Evolutionary conservation across 2,797 vertebrate genomes (phyloP).

Genomic region (Myoxocephalus aenaeus): DNA sequence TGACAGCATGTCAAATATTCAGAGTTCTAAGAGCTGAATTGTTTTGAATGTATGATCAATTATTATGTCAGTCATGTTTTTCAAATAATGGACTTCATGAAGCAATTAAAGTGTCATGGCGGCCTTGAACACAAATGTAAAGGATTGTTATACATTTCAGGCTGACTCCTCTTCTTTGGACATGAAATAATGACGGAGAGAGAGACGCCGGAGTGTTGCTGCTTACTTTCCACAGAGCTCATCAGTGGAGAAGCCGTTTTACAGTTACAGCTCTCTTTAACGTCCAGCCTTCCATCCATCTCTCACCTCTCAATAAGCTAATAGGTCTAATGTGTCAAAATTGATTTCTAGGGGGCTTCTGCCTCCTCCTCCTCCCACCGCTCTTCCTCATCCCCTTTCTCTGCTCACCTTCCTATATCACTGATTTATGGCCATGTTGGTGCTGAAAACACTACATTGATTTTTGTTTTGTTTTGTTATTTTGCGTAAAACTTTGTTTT

Average conservation of each 20-base stretch:
- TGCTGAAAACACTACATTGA: constrained; percentile 85
- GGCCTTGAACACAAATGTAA: neutral
- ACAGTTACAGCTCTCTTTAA: constrained; percentile 64
- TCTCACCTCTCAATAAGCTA: constrained; percentile 89
- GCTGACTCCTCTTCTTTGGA: constrained; percentile 16
- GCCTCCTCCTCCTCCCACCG: constrained; percentile 59
- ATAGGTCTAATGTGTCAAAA: constrained; percentile 97
- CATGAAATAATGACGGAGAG: constrained; percentile 8
- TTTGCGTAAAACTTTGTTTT: constrained; percentile 85
- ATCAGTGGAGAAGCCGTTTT: constrained; percentile 66
- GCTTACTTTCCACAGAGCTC: constrained; percentile 45
- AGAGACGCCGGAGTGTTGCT: constrained; percentile 11
- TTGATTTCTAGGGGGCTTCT: constrained; percentile 89
- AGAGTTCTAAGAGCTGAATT: neutral
- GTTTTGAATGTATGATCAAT: neutral
- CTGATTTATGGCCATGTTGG: constrained; percentile 88
- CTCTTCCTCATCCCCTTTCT: constrained; percentile 59
- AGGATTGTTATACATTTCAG: neutral
- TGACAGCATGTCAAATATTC: neutral
- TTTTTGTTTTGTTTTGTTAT: constrained; percentile 83
- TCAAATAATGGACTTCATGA: constrained; percentile 7
- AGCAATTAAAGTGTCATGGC: neutral
- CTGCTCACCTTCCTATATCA: constrained; percentile 44
- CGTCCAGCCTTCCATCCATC: constrained; percentile 79
- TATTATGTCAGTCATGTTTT: neutral